These are phyloP conservation scores for Xestoiulus laeticollis DNA, from an alignment of 2,888 invertebrate species.

Conservation along the genomic window DNA sequence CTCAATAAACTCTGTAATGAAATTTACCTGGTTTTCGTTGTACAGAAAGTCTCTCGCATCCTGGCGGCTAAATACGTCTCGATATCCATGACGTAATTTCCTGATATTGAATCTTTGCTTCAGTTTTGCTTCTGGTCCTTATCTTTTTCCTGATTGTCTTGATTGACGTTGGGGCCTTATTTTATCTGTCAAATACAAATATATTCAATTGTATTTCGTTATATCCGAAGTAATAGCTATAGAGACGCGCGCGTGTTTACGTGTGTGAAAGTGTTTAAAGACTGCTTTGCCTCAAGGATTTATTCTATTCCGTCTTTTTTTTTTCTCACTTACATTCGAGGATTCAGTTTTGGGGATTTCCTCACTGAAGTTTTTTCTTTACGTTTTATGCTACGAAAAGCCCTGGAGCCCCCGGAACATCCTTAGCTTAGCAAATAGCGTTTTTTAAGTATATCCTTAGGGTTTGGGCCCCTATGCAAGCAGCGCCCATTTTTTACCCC, in stretches of 20 bases:
- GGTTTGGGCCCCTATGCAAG: neutral
- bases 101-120: neutral
- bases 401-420: neutral
- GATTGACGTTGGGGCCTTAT: neutral
- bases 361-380: neutral
- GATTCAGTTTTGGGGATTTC: neutral
- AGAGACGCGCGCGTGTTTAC: neutral
- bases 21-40: neutral
- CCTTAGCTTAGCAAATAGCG: neutral
- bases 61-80: neutral
- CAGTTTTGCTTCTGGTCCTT: conserved; percentile 9
- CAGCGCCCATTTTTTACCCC: neutral
- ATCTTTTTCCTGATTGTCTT: neutral
- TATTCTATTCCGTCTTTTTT: neutral
- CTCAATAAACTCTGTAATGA: neutral
- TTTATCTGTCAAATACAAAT: neutral
- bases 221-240: neutral
- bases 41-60: conserved; percentile 1
- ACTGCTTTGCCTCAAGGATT: neutral
- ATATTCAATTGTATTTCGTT: conserved; percentile 7
- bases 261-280: neutral
- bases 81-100: conserved; percentile 15
- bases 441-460: neutral
- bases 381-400: neutral
- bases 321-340: conserved; percentile 1